Evolutionary conservation across 1,140 invertebrate genomes (phyloP).

Genomic region (Helicoverpa armigera): DNA sequence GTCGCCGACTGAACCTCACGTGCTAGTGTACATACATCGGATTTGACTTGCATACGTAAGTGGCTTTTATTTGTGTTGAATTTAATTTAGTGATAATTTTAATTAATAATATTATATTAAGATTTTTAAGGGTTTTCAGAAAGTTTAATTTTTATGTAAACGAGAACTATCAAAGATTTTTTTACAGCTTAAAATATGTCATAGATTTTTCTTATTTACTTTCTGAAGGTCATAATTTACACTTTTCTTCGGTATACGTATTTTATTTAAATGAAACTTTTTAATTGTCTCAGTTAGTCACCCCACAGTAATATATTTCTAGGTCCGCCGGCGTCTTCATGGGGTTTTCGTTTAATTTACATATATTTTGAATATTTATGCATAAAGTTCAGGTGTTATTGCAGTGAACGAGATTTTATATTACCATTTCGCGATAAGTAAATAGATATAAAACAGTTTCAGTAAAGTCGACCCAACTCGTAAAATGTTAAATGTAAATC

Average conservation of each 20-base stretch:
- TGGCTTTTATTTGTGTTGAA: background rate
- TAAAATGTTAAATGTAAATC: conserved; percentile 46
- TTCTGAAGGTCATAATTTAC: background rate
- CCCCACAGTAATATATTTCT: conserved; percentile 30
- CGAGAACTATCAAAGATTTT: too few species aligned
- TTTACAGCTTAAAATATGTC: too few species aligned
- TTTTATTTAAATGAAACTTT: background rate
- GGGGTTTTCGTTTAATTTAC: conserved; percentile 34
- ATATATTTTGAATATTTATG: conserved; percentile 31
- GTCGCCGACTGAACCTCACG: conserved; percentile 35
- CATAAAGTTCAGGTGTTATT: conserved; percentile 27
- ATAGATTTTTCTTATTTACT: background rate
- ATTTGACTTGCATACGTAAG: conserved; percentile 39
- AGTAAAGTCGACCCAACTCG: conserved; percentile 13
- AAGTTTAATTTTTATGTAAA: too few species aligned
- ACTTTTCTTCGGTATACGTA: background rate
- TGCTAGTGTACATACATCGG: conserved; percentile 41
- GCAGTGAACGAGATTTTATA: conserved; percentile 16
- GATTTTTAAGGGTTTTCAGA: background rate
- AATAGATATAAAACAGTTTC: conserved; percentile 8
- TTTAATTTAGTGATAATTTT: background rate
- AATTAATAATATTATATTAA: background rate
- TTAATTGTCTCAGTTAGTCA: conserved; percentile 1
- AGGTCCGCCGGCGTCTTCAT: background rate
- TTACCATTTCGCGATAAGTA: conserved; percentile 33